phyloP scores from a whole-genome alignment of 2,888 invertebrate species.

The Cotesia congregata region DNA sequence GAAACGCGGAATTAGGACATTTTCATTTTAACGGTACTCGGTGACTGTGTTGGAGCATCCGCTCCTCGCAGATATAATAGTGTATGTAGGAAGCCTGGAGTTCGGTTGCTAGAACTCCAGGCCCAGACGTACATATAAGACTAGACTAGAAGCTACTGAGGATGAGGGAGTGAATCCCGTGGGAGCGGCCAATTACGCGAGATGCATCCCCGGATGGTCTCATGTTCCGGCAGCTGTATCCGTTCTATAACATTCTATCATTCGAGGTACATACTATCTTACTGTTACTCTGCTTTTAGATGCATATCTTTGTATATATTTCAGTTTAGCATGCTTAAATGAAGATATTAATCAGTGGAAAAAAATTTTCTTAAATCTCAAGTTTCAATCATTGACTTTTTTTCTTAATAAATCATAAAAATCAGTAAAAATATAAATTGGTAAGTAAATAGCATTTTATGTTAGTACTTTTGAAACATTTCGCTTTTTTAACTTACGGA shows the following conservation, averaged over 20 bases:
- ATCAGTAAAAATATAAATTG: too few species aligned
- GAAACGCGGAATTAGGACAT: neutral
- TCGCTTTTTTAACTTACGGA: too few species aligned
- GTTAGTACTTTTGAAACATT: too few species aligned
- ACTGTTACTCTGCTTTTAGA: neutral
- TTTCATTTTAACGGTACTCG: neutral
- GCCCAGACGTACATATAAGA: neutral
- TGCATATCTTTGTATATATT: neutral
- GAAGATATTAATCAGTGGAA: too few species aligned
- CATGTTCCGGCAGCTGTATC: conserved; percentile 40
- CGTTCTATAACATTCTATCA: conserved; percentile 7
- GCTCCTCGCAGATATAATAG: neutral
- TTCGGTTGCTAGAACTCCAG: neutral
- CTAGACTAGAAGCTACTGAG: conserved; percentile 25
- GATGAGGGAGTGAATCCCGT: conserved; percentile 22
- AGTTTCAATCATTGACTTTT: too few species aligned
- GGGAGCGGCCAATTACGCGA: conserved; percentile 39
- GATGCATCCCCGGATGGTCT: conserved; percentile 37
- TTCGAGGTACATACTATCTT: conserved; percentile 14
- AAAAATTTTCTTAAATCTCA: too few species aligned
- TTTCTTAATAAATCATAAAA: too few species aligned
- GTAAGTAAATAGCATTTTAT: too few species aligned
- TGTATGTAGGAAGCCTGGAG: neutral
- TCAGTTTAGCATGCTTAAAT: neutral
- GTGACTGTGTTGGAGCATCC: neutral